Evolutionary conservation across 2,113 vertebrate species (phyloP).

Genomic region (Upupa epops): DNA sequence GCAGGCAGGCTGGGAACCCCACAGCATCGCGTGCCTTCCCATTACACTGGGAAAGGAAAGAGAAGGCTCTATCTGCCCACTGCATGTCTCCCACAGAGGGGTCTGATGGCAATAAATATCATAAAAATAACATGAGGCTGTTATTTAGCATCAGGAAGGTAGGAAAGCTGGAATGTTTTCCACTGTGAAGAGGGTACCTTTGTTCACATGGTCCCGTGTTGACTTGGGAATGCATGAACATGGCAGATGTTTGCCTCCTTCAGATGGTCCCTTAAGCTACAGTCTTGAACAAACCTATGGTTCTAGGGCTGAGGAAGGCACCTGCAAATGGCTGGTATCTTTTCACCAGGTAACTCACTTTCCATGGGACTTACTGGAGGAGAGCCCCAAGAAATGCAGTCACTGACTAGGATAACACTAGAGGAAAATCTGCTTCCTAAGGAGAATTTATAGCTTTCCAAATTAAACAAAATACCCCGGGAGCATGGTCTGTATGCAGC

Average conservation of each 20-base stretch:
- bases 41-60: background rate
- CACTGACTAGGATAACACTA: background rate
- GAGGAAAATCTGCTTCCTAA: background rate
- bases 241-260: background rate
- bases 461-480: slow-evolving; percentile 22
- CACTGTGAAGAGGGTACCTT: background rate
- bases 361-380: background rate
- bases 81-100: fast-evolving
- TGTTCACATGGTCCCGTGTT: background rate
- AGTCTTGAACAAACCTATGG: background rate
- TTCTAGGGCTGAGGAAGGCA: background rate
- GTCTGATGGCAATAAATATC: background rate
- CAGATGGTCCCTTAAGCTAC: background rate
- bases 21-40: background rate
- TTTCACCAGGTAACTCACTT: background rate
- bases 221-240: background rate
- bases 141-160: background rate
- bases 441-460: slow-evolving; percentile 34
- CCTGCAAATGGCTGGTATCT: background rate
- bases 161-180: background rate
- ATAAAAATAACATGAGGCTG: background rate
- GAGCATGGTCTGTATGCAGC: background rate
- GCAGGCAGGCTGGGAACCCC: background rate
- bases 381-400: background rate
- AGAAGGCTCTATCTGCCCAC: background rate